Conservation (phyloP, 2,113 vertebrate species). For the Lycaon pictus region DNA sequence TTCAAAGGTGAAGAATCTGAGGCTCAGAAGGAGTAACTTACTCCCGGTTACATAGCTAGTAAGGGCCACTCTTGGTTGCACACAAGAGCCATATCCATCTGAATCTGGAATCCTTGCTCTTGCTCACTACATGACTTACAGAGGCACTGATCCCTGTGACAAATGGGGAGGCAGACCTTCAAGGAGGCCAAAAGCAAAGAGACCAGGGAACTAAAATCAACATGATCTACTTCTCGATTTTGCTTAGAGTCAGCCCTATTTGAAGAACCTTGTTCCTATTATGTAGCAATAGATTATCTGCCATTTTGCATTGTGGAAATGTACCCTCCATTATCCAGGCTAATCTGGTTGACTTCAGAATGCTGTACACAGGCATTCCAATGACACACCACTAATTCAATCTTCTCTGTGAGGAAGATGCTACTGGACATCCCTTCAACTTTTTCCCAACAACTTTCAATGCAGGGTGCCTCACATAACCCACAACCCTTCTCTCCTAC, state of each 20-base stretch:
- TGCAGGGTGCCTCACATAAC: not conserved
- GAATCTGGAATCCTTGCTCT: not conserved
- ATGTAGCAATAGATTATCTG: slow-evolving; percentile 81
- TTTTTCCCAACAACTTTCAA: slow-evolving; percentile 34
- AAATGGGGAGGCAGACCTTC: not conserved
- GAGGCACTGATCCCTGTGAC: not conserved
- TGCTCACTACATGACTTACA: not conserved
- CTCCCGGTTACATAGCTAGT: not conserved
- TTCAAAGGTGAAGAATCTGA: not conserved
- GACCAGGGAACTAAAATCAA: slow-evolving; percentile 30
- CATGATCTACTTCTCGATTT: slow-evolving; percentile 49
- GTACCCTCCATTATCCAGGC: slow-evolving; percentile 70
- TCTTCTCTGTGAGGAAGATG: slow-evolving; percentile 67
- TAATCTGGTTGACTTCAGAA: slow-evolving; percentile 72
- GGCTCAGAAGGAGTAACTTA: not conserved
- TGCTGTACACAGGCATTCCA: slow-evolving; percentile 58
- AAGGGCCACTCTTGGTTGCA: not conserved
- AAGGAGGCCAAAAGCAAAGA: not conserved
- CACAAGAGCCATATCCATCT: not conserved
- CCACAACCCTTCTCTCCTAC: not conserved
- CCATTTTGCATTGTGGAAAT: slow-evolving; percentile 81
- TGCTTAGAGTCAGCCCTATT: slow-evolving; percentile 67
- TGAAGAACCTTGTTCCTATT: slow-evolving; percentile 77
- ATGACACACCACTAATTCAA: slow-evolving; percentile 74
- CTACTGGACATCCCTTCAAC: slow-evolving; percentile 61